Evolutionary conservation across 2,113 vertebrate species (phyloP).

Genomic region (Todiramphus saurophagus): DNA sequence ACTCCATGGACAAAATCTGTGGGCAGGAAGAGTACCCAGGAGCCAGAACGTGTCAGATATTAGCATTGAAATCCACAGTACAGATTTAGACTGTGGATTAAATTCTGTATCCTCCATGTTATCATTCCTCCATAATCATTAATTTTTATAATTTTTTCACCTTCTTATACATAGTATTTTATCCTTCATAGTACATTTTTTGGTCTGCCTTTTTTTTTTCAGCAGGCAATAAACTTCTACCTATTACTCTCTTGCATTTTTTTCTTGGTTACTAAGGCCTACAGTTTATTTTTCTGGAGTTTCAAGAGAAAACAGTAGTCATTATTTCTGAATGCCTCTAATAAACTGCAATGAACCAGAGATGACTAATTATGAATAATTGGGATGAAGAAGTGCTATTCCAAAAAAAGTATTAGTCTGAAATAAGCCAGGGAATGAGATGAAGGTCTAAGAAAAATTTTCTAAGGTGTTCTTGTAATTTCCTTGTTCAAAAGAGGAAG

Average conservation of each 20-base stretch:
- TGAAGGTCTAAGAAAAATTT: background rate
- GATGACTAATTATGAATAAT: background rate
- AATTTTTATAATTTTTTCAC: background rate
- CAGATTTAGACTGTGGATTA: background rate
- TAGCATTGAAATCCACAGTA: rapidly evolving
- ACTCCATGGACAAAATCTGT: background rate
- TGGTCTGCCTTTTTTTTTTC: background rate
- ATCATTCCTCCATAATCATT: background rate
- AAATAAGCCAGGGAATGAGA: background rate
- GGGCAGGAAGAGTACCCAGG: background rate
- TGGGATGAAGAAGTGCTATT: background rate
- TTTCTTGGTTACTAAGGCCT: background rate
- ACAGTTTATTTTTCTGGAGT: background rate
- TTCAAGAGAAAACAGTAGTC: background rate
- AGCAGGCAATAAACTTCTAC: background rate
- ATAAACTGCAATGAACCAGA: background rate
- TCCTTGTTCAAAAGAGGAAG: background rate
- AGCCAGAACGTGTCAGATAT: background rate
- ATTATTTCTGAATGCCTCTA: background rate
- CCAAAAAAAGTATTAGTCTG: background rate
- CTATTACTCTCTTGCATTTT: background rate
- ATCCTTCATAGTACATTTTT: background rate
- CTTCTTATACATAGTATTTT: background rate
- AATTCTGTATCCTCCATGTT: background rate
- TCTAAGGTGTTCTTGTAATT: background rate